Conservation (phyloP, 2,888 invertebrate species). For the Tiliacea citrago region DNA sequence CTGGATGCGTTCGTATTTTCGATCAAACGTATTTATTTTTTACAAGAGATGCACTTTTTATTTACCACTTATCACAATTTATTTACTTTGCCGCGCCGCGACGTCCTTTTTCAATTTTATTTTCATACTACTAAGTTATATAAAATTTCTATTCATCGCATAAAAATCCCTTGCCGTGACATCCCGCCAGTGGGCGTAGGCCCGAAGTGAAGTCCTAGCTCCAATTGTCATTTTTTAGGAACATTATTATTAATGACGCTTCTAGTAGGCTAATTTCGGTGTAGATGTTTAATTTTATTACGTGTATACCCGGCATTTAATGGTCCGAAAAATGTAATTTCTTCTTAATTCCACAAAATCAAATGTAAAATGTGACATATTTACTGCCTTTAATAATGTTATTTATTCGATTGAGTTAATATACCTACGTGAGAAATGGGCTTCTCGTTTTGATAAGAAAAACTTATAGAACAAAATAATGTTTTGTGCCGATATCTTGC, state of each 20-base stretch:
- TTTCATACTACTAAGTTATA: too few species aligned
- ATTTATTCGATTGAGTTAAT: constrained; percentile 44
- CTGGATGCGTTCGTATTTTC: background rate
- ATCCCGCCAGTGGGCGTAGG: background rate
- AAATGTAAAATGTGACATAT: constrained; percentile 45
- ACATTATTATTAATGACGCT: background rate
- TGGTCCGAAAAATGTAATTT: constrained; percentile 45
- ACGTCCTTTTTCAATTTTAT: too few species aligned
- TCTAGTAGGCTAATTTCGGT: constrained; percentile 12
- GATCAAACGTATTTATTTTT: background rate
- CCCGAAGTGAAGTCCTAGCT: background rate
- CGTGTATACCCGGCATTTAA: constrained; percentile 45
- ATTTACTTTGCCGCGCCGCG: too few species aligned
- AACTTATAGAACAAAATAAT: background rate
- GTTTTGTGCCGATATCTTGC: background rate
- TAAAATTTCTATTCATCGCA: background rate
- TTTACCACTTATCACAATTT: too few species aligned
- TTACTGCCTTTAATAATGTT: constrained; percentile 41
- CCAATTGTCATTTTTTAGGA: background rate
- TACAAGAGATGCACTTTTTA: background rate
- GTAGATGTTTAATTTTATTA: constrained; percentile 42
- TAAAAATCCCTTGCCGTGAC: background rate
- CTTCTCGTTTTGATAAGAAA: constrained; percentile 16
- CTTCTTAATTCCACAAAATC: constrained; percentile 32
- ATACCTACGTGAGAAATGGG: constrained; percentile 20